Percentiles rank a stretch among this genome's conserved stretches.
Conservation (phyloP, 2,113 vertebrate genomes). For the Odobenus rosmarus region DNA sequence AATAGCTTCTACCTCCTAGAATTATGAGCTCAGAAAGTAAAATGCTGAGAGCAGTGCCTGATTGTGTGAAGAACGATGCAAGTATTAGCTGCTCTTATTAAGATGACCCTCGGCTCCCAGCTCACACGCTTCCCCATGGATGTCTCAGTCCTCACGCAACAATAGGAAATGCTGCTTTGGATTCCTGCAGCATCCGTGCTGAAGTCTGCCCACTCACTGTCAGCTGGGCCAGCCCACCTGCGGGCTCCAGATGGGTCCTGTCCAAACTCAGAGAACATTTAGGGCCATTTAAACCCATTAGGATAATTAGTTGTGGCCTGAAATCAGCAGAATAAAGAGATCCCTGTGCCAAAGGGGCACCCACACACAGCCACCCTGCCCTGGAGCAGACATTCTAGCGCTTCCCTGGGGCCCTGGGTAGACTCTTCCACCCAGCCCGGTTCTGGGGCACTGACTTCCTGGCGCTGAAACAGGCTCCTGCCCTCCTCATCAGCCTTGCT, state of each 20-base stretch:
- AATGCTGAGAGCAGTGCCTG: background rate
- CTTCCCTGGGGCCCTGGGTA: background rate
- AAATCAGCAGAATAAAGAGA: conserved; percentile 65
- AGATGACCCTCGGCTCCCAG: background rate
- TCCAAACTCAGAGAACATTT: conserved; percentile 62
- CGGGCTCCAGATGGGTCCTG: conserved; percentile 59
- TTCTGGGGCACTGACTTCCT: background rate
- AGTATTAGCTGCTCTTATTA: background rate
- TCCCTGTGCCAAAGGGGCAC: conserved; percentile 2
- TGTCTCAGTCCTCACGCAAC: background rate
- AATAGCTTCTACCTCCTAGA: background rate
- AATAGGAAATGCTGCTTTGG: background rate
- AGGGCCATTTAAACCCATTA: conserved; percentile 73
- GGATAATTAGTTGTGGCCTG: conserved; percentile 65
- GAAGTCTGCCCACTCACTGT: background rate
- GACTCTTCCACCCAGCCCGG: background rate
- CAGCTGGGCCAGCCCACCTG: conserved; percentile 43
- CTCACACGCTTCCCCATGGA: background rate
- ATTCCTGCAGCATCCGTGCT: background rate
- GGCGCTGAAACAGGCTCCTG: accelerated
- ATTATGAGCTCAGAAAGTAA: background rate
- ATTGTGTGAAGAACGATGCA: accelerated
- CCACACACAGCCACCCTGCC: background rate
- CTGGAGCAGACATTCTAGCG: background rate
- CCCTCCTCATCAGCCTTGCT: accelerated